Evolutionary conservation across 2,888 invertebrate genomes (phyloP), one percentile per base, ranked within the genome.

Genomic region (Drosophila tripunctata): DNA sequence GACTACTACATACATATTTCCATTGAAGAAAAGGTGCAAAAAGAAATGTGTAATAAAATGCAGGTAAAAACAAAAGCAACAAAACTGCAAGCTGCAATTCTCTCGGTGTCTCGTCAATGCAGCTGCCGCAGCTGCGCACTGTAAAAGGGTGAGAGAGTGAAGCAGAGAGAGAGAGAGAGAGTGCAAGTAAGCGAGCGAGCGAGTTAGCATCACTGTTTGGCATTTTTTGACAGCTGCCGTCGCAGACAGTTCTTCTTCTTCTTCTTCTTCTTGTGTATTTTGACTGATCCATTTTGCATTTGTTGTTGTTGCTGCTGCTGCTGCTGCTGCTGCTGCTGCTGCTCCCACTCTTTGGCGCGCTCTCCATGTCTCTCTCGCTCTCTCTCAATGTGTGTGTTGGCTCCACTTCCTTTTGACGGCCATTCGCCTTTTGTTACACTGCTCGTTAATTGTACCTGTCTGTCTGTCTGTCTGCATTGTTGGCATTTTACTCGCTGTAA

Each of bases 21-120:
- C 77, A 73, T 80, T 70, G 54, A 81, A 70, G 54, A 69, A 58
- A 66, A 62, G 43, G 57, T 65, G 63, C 63, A 71, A 54, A 27
- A 27, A n/a, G n/a, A 48, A 38, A 22, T 17, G 10, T 41, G 33
- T 19, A n/a, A n/a, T n/a, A n/a, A n/a, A n/a, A 6, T 27, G 27
- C 27, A 27, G 27, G 27, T 27, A 27, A 27, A 24, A 27, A 10
- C 27, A 3, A 27, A 8, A 8, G 7, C 24, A 8, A 27, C 24
- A 27, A 27, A 10, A 21, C 24, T 58, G 52, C 67, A 66, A 54
- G 57, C 75, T 61, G 70, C 70, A 56, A 15, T 50, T n/a, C n/a
- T n/a, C n/a, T n/a, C n/a, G n/a, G n/a, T n/a, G n/a, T n/a, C n/a
- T n/a, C n/a, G n/a, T n/a, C 45, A 27, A 10, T 27, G 27, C 27